phyloP scores from a whole-genome alignment of 1,140 invertebrate species.

The Nebria ingens region DNA sequence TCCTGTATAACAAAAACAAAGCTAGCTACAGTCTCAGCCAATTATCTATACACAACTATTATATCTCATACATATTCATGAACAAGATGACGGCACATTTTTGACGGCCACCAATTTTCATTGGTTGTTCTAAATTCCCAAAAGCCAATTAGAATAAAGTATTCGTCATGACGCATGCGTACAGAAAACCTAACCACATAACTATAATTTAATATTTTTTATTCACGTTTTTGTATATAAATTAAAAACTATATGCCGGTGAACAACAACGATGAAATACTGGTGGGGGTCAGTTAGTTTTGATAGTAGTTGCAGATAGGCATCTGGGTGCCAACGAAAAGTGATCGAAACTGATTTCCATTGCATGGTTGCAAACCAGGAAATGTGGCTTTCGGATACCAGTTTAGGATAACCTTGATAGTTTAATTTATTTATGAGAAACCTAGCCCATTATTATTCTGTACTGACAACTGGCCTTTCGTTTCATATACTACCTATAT shows the following conservation, averaged over 20 bases:
- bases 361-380: slow-evolving; percentile 19
- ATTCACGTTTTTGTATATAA: background rate
- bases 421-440: slow-evolving; percentile 29
- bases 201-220: background rate
- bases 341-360: slow-evolving; percentile 16
- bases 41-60: too few relatives aligned
- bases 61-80: background rate
- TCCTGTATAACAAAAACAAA: too few relatives aligned
- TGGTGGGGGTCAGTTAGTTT: too few relatives aligned
- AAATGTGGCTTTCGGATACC: slow-evolving; percentile 25
- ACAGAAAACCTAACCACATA: background rate
- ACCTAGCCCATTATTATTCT: slow-evolving; percentile 29
- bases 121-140: background rate
- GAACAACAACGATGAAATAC: background rate
- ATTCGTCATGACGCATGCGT: background rate
- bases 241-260: background rate
- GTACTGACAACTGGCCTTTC: slow-evolving; percentile 22
- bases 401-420: slow-evolving; percentile 28
- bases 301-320: background rate
- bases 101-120: background rate
- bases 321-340: slow-evolving; percentile 9
- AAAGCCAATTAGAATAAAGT: background rate
- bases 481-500: slow-evolving; percentile 10
- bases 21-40: too few relatives aligned
- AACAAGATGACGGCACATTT: background rate